A percentile compares a stretch with the other conserved stretches of the same genome.
Conservation (phyloP, 1,140 invertebrate genomes). For the Mylabris phalerata region DNA sequence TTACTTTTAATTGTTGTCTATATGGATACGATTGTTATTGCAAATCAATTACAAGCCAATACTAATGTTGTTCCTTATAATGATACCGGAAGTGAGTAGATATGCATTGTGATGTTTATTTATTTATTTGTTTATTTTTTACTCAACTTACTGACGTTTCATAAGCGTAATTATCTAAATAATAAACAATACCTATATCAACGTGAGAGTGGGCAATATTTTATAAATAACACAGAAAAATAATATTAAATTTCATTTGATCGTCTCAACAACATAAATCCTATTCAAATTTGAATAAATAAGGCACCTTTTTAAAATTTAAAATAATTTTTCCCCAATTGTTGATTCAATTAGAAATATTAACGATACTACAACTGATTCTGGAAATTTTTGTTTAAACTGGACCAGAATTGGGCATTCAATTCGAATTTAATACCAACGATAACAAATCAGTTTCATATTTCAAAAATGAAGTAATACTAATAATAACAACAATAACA, state of each 20-base stretch:
- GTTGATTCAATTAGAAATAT: too few species aligned
- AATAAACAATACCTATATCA: background rate
- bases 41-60: conserved; percentile 7
- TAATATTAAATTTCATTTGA: background rate
- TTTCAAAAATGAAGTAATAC: too few species aligned
- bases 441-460: too few species aligned
- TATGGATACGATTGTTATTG: background rate
- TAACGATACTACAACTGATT: too few species aligned
- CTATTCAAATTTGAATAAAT: too few species aligned
- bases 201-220: background rate
- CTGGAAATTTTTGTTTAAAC: too few species aligned
- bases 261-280: background rate
- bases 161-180: background rate
- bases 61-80: conserved; percentile 6
- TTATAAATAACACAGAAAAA: background rate
- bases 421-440: too few species aligned
- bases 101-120: background rate
- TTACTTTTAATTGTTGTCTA: background rate
- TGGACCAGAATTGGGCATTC: too few species aligned
- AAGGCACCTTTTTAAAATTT: too few species aligned
- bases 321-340: too few species aligned
- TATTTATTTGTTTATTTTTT: background rate
- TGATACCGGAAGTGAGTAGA: conserved; percentile 11
- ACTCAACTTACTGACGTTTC: background rate
- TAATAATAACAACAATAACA: too few species aligned